phyloP scores from a whole-genome alignment of 2,888 invertebrate species.

The Spodoptera picta region DNA sequence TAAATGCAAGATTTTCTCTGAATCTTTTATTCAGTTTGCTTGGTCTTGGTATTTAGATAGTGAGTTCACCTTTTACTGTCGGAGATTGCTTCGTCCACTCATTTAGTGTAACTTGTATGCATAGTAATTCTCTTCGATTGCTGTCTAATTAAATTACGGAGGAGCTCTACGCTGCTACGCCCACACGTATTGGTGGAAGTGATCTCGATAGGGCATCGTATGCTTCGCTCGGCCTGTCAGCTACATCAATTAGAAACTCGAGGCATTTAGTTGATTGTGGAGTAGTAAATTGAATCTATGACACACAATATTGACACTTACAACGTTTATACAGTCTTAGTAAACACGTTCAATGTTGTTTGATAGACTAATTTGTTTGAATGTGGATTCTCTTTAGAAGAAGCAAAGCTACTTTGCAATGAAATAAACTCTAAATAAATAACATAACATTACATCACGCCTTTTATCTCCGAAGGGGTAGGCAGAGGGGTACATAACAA shows the following conservation, averaged over 20 bases:
- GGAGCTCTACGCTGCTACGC: background rate
- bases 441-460: too few relatives aligned
- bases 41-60: too few relatives aligned
- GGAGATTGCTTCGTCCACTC: too few relatives aligned
- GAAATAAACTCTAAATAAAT: too few relatives aligned
- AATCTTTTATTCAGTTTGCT: background rate
- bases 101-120: background rate
- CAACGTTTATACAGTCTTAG: background rate
- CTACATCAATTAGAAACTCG: slow-evolving; percentile 18
- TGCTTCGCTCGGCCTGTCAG: slow-evolving; percentile 4
- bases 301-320: slow-evolving; percentile 12
- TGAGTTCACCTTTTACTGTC: too few relatives aligned
- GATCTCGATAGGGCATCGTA: slow-evolving; percentile 24
- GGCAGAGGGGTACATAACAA: too few relatives aligned
- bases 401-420: too few relatives aligned
- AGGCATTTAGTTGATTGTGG: slow-evolving; percentile 15
- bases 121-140: background rate
- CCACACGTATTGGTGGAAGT: background rate
- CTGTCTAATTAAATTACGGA: slow-evolving; percentile 1
- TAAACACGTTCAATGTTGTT: too few relatives aligned
- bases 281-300: slow-evolving; percentile 3
- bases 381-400: too few relatives aligned
- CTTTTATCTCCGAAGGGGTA: too few relatives aligned
- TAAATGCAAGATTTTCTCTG: slow-evolving; percentile 11
- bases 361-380: background rate